phyloP scores from a whole-genome alignment of 92 coral and sea anemone species.

The Diadumene lineata region DNA sequence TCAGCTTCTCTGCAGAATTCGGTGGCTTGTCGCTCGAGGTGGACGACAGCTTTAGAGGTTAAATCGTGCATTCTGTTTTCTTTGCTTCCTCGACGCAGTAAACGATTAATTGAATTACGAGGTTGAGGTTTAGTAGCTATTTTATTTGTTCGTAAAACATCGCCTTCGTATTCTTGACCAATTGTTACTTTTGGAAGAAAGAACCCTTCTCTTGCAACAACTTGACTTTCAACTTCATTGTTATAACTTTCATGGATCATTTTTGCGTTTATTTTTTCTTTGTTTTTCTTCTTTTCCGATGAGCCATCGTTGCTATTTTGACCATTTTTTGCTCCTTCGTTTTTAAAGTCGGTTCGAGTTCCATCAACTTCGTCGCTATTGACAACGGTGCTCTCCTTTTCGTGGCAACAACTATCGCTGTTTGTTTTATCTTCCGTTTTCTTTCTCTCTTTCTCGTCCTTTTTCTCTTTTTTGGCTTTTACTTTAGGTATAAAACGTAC shows the following conservation, averaged over 20 bases:
- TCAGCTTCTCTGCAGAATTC: constrained; percentile 60
- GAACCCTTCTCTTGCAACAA: constrained; percentile 33
- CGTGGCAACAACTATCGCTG: background rate
- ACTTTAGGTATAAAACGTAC: constrained; percentile 61
- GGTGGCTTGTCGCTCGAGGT: constrained; percentile 44
- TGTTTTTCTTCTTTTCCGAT: constrained; percentile 3
- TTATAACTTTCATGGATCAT: background rate
- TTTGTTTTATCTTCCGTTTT: background rate
- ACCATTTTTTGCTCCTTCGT: too few species aligned
- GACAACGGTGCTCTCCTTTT: constrained; percentile 4
- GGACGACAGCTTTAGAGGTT: constrained; percentile 23
- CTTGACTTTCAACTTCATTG: constrained; percentile 15
- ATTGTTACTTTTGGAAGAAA: constrained; percentile 51
- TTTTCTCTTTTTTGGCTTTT: constrained; percentile 20
- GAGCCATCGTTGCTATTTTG: background rate
- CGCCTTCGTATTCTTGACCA: constrained; percentile 48
- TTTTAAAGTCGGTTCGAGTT: constrained; percentile 1
- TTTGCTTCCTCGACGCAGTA: constrained; percentile 24
- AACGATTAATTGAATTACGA: constrained; percentile 10
- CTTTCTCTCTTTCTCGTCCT: constrained; percentile 13
- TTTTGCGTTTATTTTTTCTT: constrained; percentile 1
- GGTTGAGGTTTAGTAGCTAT: constrained; percentile 13
- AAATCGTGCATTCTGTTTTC: constrained; percentile 37
- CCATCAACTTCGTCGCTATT: constrained; percentile 9
- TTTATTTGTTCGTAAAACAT: constrained; percentile 26